Percentiles rank a stretch among this genome's conserved stretches.
These are phyloP conservation scores for Eulemur macaco DNA, from an alignment of 2,113 vertebrate species.

Conservation along the genomic window DNA sequence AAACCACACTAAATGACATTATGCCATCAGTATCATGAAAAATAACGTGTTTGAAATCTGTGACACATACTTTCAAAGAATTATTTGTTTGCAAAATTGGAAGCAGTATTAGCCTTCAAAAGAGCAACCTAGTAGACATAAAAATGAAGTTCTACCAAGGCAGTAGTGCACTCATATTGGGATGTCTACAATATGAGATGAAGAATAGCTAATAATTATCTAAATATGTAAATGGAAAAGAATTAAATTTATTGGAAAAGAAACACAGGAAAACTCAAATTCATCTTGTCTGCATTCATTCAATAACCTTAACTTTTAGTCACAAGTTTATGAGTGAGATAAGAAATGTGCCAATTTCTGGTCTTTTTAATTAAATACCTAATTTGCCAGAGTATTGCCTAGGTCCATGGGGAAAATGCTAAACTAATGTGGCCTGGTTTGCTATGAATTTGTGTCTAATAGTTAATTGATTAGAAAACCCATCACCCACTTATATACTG, in stretches of 20 bases:
- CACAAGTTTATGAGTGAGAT: background rate
- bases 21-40: background rate
- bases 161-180: background rate
- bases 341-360: background rate
- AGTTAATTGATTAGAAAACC: background rate
- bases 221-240: background rate
- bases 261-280: background rate
- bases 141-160: background rate
- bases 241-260: background rate
- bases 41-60: background rate
- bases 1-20: background rate
- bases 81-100: background rate
- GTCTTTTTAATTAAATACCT: slow-evolving; percentile 13
- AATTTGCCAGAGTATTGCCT: background rate
- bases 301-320: background rate
- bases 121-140: background rate
- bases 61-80: background rate
- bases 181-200: background rate
- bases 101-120: background rate
- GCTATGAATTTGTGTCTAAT: background rate
- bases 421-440: background rate
- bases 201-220: background rate
- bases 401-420: background rate
- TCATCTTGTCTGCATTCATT: background rate
- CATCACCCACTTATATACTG: background rate